Base-by-base conservation (phyloP, 2,113 vertebrate genomes). In the Ptyas mucosa region DNA sequence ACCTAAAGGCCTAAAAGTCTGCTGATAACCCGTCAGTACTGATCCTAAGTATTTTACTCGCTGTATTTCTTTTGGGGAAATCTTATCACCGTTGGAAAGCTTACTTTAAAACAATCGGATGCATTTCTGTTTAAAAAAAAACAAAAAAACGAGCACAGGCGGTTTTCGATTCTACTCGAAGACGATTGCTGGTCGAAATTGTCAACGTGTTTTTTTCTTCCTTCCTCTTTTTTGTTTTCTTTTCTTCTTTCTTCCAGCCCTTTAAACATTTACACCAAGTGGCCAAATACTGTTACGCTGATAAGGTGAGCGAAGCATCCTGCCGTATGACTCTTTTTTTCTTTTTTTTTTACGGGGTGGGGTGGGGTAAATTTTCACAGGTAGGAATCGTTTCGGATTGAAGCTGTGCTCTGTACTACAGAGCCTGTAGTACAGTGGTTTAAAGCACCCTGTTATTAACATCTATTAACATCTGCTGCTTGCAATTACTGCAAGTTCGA, bases 271-370 rank as follows among this genome's bases (percentile, higher is more conserved):
- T 98, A 0, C 99, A 99, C 95, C 98, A 98, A 93, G 98, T 99
- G 94, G 98, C 99, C 92, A 99, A 99, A 97, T 99, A 98, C 97
- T 99, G 99, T 95, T 99, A 99, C 0, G 99, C 99, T 0, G 98
- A 99, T 97, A 98, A 99, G 98, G 99, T 99, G 95, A 98, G 98
- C 23, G 8, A 57, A 0, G 0, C 0, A 0, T 3, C 34, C 23
- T 4, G 34, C 3, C 1, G 1, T 81, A 9, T 10, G 34, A 81
- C 75, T 39, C 39, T 81, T 81, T 20, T 29, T 10, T 2, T 7
- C n/a, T n/a, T 43, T 2, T 43, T 43, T 43, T 46, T 46, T 46
- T 46, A 4, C 4, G 18, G 54, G 54, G 55, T 49, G 46, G 24
- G 58, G 23, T 8, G 57, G 23, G 24, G 14, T 34, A 18, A 8